phyloP scores from a whole-genome alignment of 1,140 invertebrate species.

The Trachelipus rathkii region DNA sequence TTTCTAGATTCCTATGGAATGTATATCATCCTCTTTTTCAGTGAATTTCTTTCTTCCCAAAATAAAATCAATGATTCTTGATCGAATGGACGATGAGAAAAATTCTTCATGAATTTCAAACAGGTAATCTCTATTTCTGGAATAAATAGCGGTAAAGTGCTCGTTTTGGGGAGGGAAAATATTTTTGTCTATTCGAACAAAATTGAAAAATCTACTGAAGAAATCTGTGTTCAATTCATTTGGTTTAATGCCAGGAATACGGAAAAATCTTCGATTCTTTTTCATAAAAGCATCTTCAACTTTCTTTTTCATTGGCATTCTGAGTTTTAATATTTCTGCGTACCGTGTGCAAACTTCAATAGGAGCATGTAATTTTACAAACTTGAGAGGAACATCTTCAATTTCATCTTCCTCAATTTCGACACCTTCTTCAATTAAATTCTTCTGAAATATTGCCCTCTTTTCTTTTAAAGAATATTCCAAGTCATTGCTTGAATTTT shows the following conservation, averaged over 20 bases:
- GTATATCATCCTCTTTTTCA: constrained; percentile 59
- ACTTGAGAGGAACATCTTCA: constrained; percentile 46
- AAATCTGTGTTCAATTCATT: constrained; percentile 36
- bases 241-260: constrained; percentile 39
- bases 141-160: constrained; percentile 70
- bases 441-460: constrained; percentile 48
- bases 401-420: constrained; percentile 49
- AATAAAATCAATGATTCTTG: constrained; percentile 86
- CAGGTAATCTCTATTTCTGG: constrained; percentile 80
- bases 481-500: constrained; percentile 51
- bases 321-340: constrained; percentile 86
- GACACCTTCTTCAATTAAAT: constrained; percentile 51
- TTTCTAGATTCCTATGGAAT: constrained; percentile 78
- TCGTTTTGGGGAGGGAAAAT: constrained; percentile 66
- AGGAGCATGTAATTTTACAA: constrained; percentile 78
- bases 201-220: constrained; percentile 39
- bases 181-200: constrained; percentile 58
- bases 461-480: constrained; percentile 45
- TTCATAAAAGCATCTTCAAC: no score
- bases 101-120: constrained; percentile 80
- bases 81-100: constrained; percentile 77
- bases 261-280: neutral
- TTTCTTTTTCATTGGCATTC: constrained; percentile 85
- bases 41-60: constrained; percentile 79
- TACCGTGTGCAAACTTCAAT: constrained; percentile 78